These are phyloP conservation scores for Rhinogobius similis DNA, from an alignment of 2,113 vertebrate genomes.

Conservation along the genomic window DNA sequence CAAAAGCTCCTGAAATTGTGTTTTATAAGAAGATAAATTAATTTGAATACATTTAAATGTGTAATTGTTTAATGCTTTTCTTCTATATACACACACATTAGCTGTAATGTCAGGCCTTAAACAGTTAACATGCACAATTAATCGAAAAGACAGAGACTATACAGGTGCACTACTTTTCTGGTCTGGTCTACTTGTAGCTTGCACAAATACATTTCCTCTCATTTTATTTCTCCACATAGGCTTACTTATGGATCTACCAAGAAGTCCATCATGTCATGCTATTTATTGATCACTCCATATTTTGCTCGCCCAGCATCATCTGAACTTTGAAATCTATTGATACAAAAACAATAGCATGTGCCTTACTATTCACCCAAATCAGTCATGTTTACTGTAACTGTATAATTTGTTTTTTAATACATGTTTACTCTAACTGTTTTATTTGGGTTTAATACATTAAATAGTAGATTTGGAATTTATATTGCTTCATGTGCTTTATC, in stretches of 20 bases:
- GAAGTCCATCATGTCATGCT: neutral
- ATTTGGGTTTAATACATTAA: neutral
- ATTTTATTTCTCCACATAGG: neutral
- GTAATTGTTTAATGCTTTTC: neutral
- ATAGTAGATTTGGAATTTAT: neutral
- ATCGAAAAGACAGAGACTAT: neutral
- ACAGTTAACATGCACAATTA: neutral
- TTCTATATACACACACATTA: neutral
- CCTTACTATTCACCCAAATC: constrained; percentile 17
- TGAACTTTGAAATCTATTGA: constrained; percentile 27
- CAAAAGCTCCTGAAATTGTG: neutral
- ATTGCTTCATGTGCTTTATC: neutral
- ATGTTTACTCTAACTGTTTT: constrained; percentile 13
- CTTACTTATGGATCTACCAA: neutral
- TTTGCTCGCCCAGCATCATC: constrained; percentile 16
- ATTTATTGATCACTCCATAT: neutral
- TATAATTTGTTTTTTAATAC: constrained; percentile 11
- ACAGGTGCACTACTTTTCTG: neutral
- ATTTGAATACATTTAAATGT: neutral
- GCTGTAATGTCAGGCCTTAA: neutral
- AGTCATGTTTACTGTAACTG: constrained; percentile 10
- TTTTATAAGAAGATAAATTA: neutral
- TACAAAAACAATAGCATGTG: constrained; percentile 14
- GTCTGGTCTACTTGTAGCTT: no score
- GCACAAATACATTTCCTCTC: neutral